Base-by-base conservation (phyloP, 2,888 invertebrate species). In the Pandemis heparana region DNA sequence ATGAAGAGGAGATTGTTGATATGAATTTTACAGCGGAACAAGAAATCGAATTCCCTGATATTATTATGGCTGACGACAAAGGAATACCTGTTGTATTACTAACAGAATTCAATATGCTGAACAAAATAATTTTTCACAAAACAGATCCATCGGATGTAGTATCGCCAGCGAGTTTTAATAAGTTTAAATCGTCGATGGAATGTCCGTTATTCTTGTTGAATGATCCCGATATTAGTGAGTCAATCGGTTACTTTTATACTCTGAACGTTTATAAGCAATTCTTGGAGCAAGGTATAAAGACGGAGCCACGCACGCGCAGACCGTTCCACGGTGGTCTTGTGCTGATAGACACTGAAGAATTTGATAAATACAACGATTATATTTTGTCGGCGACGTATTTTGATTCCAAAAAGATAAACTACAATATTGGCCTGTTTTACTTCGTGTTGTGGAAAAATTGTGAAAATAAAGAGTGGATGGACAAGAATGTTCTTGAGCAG, bases 391-490 rank as follows among this genome's bases (percentile, higher is more conserved):
- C 81, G 8, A 87, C 86, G 4, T 88, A 88, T 73, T 88, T 88
- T 63, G 66, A 83, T 76, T 77, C 7, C 46, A 86, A 84, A 69
- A 86, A 84, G 72, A 66, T 86, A 0, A 77, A 84, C 16, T 87
- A 79, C 75, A 87, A 87, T 74, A 60, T 82, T 51, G 85, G 85
- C 0, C 75, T 87, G 68, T 86, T 86, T 71, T 87, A 87, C 74
- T 87, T 67, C 38, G 81, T 85, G 46, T 53, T 87, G 72, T 87
- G 82, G 85, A 87, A 87, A 76, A 85, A 80, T 59, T 85, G 84
- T 75, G 86, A 86, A 75, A 82, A 79, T 7, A 87, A 87, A 78
- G 76, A 84, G 61, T 87, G 87, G 87, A 87, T 87, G 87, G 86
- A 87, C 41, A 81, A 62, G 78, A 87, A 87, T 68, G 84, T 87